Percentiles rank a stretch among this genome's conserved stretches.
Evolutionary conservation across 2,888 invertebrate species (phyloP).

Genomic region (Tipula lateralis): DNA sequence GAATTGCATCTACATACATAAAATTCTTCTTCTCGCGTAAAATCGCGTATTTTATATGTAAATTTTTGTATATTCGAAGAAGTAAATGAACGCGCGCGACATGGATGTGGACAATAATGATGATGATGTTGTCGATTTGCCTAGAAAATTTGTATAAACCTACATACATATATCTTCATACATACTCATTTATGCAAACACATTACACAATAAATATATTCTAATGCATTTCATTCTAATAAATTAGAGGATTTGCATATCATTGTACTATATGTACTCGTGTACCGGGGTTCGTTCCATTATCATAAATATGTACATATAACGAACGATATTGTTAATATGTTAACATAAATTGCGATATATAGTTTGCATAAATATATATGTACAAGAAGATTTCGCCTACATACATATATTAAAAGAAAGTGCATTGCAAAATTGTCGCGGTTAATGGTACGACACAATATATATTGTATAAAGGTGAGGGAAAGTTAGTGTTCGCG

Average conservation of each 20-base stretch:
- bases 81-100: constrained; percentile 4
- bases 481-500: background rate
- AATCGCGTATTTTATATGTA: background rate
- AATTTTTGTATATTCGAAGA: background rate
- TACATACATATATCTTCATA: background rate
- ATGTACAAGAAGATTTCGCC: background rate
- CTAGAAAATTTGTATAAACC: background rate
- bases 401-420: background rate
- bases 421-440: background rate
- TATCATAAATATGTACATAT: background rate
- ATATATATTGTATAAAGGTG: background rate
- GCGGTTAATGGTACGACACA: background rate
- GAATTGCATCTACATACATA: background rate
- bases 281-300: background rate
- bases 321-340: background rate
- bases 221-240: background rate
- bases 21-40: background rate
- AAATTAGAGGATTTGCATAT: background rate
- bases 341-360: background rate
- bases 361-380: too few relatives aligned
- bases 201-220: background rate
- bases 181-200: too few relatives aligned
- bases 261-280: background rate
- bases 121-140: background rate
- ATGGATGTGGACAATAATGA: background rate